Conservation (phyloP, 2,888 invertebrate species). For the Xestoiulus laeticollis region DNA sequence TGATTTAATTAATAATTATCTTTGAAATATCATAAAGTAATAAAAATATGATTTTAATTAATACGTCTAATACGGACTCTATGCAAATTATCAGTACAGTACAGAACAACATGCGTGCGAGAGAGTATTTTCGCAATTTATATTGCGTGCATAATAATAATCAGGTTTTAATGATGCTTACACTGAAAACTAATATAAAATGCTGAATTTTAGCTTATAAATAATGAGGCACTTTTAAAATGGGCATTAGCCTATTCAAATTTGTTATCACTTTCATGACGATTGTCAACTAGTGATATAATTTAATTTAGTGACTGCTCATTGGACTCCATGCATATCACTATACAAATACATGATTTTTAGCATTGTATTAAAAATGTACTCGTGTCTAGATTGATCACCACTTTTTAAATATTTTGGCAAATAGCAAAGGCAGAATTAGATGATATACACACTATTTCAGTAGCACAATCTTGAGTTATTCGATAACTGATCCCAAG, state of each 20-base stretch:
- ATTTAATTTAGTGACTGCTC: too few relatives aligned
- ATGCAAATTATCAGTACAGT: not conserved
- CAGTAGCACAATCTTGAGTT: not conserved
- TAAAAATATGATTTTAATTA: constrained; percentile 17
- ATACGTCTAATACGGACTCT: not conserved
- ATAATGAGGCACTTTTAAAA: not conserved
- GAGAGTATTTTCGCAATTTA: not conserved
- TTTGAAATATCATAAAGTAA: not conserved
- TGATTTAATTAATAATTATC: not conserved
- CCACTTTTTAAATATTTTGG: not conserved
- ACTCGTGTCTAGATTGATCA: not conserved
- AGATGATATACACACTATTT: not conserved
- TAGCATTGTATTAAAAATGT: not conserved
- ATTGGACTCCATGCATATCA: too few relatives aligned
- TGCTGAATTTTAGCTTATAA: not conserved
- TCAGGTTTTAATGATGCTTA: constrained; percentile 6
- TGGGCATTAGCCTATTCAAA: not conserved
- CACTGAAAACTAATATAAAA: constrained; percentile 4
- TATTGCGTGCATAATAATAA: not conserved
- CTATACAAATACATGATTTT: not conserved
- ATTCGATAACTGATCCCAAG: too few relatives aligned
- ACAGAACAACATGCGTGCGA: not conserved
- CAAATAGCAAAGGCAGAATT: too few relatives aligned
- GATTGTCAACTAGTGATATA: not conserved
- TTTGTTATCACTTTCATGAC: not conserved